phyloP scores from a whole-genome alignment of 2,797 vertebrate species.

The Anisognathus igniventris region DNA sequence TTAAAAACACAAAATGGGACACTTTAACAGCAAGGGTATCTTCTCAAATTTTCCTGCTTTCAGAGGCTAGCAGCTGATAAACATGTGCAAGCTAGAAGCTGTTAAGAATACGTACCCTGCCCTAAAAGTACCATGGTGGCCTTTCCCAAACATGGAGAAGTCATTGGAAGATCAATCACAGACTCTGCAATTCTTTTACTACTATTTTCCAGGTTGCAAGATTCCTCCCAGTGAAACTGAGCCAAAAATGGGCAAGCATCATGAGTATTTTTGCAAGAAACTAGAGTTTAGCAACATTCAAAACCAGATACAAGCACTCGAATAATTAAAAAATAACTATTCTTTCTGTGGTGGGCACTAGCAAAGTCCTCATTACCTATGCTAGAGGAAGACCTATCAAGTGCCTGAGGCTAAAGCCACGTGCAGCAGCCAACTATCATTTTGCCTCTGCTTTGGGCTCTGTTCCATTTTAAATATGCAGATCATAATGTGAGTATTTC shows the following conservation, averaged over 20 bases:
- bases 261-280: not conserved
- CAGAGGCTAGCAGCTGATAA: not conserved
- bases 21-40: not conserved
- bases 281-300: not conserved
- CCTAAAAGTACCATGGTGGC: not conserved
- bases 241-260: not conserved
- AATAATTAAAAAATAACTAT: not conserved
- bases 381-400: not conserved
- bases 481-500: slow-evolving; percentile 4
- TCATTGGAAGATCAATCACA: not conserved
- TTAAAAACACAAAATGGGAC: not conserved
- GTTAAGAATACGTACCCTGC: not conserved
- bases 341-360: not conserved
- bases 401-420: not conserved
- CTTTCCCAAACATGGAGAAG: not conserved
- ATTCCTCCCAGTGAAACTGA: not conserved
- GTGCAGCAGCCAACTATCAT: not conserved
- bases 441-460: not conserved
- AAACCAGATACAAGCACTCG: not conserved
- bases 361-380: not conserved
- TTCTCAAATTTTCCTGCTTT: not conserved
- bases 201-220: not conserved
- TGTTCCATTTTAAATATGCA: slow-evolving; percentile 43
- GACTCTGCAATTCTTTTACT: not conserved
- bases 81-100: not conserved